Percentiles rank a stretch among this genome's conserved stretches.
Evolutionary conservation across 2,113 vertebrate genomes (phyloP).

Genomic region (Hippocampus comes): DNA sequence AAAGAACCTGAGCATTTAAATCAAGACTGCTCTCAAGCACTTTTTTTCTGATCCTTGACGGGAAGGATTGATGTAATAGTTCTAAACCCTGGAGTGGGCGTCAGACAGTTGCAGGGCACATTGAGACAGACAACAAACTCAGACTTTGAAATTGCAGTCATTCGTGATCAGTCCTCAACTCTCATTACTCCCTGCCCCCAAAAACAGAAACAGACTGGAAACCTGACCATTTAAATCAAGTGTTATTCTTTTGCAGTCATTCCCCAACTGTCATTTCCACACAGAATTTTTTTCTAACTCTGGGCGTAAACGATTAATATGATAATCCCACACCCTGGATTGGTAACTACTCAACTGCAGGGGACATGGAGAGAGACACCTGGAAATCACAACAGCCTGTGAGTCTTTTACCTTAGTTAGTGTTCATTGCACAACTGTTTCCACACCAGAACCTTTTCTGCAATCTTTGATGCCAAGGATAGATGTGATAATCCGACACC

Average conservation of each 20-base stretch:
- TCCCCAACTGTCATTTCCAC: not conserved
- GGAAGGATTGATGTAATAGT: not conserved
- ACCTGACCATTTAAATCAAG: not conserved
- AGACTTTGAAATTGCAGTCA: no score
- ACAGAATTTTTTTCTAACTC: not conserved
- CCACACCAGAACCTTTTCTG: not conserved
- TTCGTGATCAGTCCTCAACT: no score
- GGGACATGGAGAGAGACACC: not conserved
- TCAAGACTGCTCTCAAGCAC: not conserved
- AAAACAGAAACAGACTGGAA: no score
- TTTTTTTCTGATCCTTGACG: not conserved
- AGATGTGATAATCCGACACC: not conserved
- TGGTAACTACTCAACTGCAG: not conserved
- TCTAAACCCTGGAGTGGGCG: not conserved
- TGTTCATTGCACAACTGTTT: not conserved
- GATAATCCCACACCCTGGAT: not conserved
- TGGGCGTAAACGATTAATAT: not conserved
- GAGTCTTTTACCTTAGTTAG: slow-evolving; percentile 1
- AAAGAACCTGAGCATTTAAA: not conserved
- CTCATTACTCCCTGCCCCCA: not conserved
- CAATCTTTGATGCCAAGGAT: not conserved
- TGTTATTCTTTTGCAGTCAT: not conserved
- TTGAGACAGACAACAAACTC: no score
- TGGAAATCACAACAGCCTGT: not conserved
- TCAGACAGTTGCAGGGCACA: no score